Base-by-base conservation (phyloP, 2,113 vertebrate species). In the Scytalopus superciliaris region DNA sequence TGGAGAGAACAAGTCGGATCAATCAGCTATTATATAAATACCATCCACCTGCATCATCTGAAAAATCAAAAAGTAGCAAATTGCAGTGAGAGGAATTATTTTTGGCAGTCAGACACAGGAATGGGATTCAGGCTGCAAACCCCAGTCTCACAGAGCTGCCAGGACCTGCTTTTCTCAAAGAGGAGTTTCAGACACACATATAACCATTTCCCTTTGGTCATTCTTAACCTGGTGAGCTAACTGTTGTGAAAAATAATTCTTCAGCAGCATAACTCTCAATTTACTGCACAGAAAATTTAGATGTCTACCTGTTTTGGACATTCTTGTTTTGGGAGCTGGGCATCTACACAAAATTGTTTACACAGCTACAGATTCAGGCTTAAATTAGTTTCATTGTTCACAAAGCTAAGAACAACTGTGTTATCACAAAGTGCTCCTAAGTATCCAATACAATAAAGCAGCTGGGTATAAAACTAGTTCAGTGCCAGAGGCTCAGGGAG, bases 61-160 rank as follows among this genome's bases (percentile, higher is more conserved):
- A 84, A 80, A 80, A 72, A 72, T 18, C 45, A 57, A 77, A 59
- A 64, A 42, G 28, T 39, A 45, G 3, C 30, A 64, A 84, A 12
- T 14, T 79, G 56, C 18, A 44, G 57, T 28, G 28, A 42, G 42
- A 77, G 35, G 13, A 74, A 78, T 82, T 57, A 82, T 33, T 57
- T 57, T 28, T 66, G 19, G 35, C 19, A 35, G 44, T 7, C 24
- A 77, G 19, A 67, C 40, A 81, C 23, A 69, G n/a, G 14, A 77
- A 64, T 0, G 69, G 23, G 53, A 70, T 59, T 70, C 60, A 77
- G 63, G 50, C 28, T 81, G 55, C 45, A 81, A 69, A 91, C 11
- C 69, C n/a, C 80, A 70, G n/a, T 42, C 42, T 81, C 24, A 13
- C 0, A 0, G 1, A 22, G 8, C 33, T 83, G 52, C 30, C 55